A percentile compares a stretch with the other conserved stretches of the same genome.
Evolutionary conservation across 2,113 vertebrate species (phyloP).

Genomic region (Forbesichthys agassizii): DNA sequence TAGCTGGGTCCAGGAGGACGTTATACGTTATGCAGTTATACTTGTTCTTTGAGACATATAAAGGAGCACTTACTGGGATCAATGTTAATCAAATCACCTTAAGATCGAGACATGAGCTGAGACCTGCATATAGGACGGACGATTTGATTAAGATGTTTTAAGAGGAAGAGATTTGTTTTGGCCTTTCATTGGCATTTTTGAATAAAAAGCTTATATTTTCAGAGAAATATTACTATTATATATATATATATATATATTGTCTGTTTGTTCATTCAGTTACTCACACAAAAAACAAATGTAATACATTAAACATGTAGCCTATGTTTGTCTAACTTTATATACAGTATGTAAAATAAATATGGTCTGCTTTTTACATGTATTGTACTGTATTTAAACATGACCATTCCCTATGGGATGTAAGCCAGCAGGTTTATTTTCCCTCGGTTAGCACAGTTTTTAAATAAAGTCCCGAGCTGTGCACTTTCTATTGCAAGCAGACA

Average conservation of each 20-base stretch:
- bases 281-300: not conserved
- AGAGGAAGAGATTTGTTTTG: not conserved
- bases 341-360: not conserved
- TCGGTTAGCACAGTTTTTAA: constrained; percentile 16
- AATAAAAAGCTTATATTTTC: not conserved
- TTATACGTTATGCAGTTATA: not conserved
- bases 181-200: not conserved
- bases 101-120: not conserved
- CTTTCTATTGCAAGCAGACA: constrained; percentile 11
- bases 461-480: constrained; percentile 27
- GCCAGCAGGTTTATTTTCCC: not conserved
- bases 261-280: not conserved
- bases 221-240: not conserved
- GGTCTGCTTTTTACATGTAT: not conserved
- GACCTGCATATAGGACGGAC: not conserved
- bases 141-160: not conserved
- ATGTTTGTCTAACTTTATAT: not conserved
- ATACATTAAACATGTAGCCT: not conserved
- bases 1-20: no score
- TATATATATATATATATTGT: no score
- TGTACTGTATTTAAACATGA: not conserved
- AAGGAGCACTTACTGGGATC: not conserved
- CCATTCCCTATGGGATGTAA: not conserved
- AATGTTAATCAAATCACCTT: not conserved
- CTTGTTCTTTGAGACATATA: not conserved